These are phyloP conservation scores for Nomada hirtipes DNA, from an alignment of 2,888 invertebrate species.

Conservation along the genomic window DNA sequence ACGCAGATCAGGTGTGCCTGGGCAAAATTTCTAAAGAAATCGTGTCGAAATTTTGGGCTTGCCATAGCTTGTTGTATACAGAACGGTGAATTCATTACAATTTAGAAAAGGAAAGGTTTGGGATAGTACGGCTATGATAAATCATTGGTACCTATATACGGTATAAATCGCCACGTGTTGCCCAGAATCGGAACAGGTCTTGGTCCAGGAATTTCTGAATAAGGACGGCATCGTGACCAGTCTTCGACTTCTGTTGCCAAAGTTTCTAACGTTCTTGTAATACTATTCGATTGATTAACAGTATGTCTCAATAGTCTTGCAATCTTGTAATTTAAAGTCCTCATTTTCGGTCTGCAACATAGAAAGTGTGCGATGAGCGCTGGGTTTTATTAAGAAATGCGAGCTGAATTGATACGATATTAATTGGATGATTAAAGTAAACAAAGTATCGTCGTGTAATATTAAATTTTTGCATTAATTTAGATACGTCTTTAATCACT, in stretches of 20 bases:
- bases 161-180: constrained; percentile 93
- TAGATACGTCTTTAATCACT: too few relatives aligned
- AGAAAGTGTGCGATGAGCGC: not conserved
- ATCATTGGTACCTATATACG: constrained; percentile 86
- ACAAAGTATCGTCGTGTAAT: too few relatives aligned
- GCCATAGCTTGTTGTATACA: not conserved
- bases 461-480: too few relatives aligned
- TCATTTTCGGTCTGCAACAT: constrained; percentile 44
- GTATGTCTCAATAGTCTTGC: not conserved
- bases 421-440: too few relatives aligned
- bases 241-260: constrained; percentile 43
- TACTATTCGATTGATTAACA: not conserved
- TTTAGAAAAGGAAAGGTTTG: not conserved
- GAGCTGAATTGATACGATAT: not conserved
- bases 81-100: not conserved
- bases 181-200: constrained; percentile 90
- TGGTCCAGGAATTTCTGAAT: constrained; percentile 90
- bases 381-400: not conserved
- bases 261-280: constrained; percentile 46
- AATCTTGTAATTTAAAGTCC: constrained; percentile 8
- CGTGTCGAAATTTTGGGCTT: not conserved
- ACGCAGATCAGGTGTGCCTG: not conserved
- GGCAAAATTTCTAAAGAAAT: not conserved
- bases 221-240: constrained; percentile 82
- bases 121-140: not conserved